Base-by-base conservation (phyloP, 1,140 invertebrate species). In the Amphibalanus amphitrite region DNA sequence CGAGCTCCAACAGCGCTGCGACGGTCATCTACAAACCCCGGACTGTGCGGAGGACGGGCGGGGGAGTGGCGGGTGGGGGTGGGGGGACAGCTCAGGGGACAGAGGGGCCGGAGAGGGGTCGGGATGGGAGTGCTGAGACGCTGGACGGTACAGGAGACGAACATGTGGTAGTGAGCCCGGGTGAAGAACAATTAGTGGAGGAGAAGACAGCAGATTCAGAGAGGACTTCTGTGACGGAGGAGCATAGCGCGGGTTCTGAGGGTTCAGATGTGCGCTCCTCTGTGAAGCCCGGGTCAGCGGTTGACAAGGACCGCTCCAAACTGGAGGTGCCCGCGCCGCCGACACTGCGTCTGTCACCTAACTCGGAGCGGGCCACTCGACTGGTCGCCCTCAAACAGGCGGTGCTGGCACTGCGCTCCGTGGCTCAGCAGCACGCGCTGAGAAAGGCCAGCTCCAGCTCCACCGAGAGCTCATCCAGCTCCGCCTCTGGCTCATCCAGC, bases 21-120 rank as follows among this genome's bases (percentile, higher is more conserved):
- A 67, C 65, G 65, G 65, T 67, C 23, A 67, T 67, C 65, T 67
- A 59, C 47, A 59, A 59, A 23, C 47, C 47, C 47, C 47, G 47
- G 47, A 20, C 47, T 20, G 6, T 8, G 47, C 47, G 10, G 10
- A 1, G 6, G 47, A 8, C 47, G 13, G 6, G 47, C 47, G 47
- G 20, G 1, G 47, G 47, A 59, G 47, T 20, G 10, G 4, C 33
- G 15, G 33, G 33, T 15, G 33, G 33, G 4, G 33, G 33, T 15
- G 33, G 33, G 33, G 33, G 4, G 4, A 38, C 15, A 15, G 15
- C 33, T 4, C 33, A 38, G 33, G 4, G 4, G 15, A 15, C 33
- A 4, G 33, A 38, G 4, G 15, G 33, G 4, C 33, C 33, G 15
- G 33, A 38, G 15, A 4, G 33, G 15, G 33, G 33, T 38, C 4